Evolutionary conservation across 2,888 invertebrate species (phyloP).

Genomic region (Plebejus anna): DNA sequence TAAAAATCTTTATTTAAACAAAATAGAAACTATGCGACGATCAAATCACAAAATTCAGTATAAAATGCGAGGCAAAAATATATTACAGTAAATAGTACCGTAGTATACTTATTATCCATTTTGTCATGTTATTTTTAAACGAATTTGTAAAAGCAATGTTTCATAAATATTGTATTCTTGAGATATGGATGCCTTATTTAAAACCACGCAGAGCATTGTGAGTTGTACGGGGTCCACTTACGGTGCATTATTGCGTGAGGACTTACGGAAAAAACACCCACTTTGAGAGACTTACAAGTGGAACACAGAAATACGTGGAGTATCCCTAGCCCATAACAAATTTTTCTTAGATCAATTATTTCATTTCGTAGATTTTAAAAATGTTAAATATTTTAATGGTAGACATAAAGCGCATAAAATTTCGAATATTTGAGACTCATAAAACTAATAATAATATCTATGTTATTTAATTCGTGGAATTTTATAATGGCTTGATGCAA

Average conservation of each 20-base stretch:
- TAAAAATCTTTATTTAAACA: background rate
- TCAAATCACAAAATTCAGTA: background rate
- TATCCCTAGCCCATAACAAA: background rate
- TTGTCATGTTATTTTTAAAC: constrained; percentile 12
- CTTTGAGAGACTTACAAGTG: constrained; percentile 34
- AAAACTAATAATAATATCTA: background rate
- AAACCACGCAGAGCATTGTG: constrained; percentile 26
- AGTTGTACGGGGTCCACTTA: constrained; percentile 29
- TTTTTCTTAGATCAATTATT: background rate
- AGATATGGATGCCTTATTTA: constrained; percentile 32
- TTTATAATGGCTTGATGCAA: background rate
- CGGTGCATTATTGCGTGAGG: constrained; percentile 30
- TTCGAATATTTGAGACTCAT: background rate
- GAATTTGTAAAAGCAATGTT: constrained; percentile 27
- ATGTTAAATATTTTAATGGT: background rate
- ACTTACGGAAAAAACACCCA: constrained; percentile 32
- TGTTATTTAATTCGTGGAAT: background rate
- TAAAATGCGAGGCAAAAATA: background rate
- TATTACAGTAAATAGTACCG: background rate
- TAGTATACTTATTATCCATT: background rate
- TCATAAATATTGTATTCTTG: constrained; percentile 37
- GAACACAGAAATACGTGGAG: constrained; percentile 33
- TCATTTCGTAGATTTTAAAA: background rate
- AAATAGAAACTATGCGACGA: background rate
- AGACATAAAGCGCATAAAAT: background rate